Base-by-base conservation (phyloP, 2,113 vertebrate species). In the Tragelaphus scriptus region DNA sequence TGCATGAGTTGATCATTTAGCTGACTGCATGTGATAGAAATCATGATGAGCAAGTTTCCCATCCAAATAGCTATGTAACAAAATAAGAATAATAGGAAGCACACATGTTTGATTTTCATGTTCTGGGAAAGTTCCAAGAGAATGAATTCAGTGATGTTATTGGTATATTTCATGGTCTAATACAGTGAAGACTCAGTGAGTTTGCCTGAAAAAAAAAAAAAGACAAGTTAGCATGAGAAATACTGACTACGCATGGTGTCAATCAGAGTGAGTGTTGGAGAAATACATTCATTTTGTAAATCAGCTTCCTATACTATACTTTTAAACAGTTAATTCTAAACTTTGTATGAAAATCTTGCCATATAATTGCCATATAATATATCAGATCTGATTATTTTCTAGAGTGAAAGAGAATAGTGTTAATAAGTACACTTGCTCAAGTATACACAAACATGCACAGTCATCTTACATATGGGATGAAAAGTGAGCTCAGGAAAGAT, bases 1-100 rank as follows among this genome's bases (percentile, higher is more conserved):
- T 97, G 97, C 97, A 98, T 97, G 49, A 97, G 97, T 15, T 97
- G 94, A 26, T 85, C 36, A 51, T 92, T 94, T 19, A 96, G 77
- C 11, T 85, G 92, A 25, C 96, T 97, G 47, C 53, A 26, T 19
- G 36, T 92, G 77, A 97, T 93, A 5, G 96, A 97, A 82, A 95
- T 93, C n/a, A 97, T 85, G 13, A 97, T 96, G 6, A 98, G 56
- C 5, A 96, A 10, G 30, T 98, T 98, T 81, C 91, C 97, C 36
- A 92, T 6, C 84, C 88, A 92, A 47, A 98, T 93, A 82, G 81
- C 56, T 14, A 92, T 40, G 58, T 97, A 98, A n/a, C 97, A 97
- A 55, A 93, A 47, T 77, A 85, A 63, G 14, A 98, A 97, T 30
- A 96, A 30, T 6, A 97, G 71, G 75, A 96, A 95, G 25, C 97